Evolutionary conservation across 64 coral and sea anemone genomes (phyloP).

Genomic region (Stylophora pistillata): DNA sequence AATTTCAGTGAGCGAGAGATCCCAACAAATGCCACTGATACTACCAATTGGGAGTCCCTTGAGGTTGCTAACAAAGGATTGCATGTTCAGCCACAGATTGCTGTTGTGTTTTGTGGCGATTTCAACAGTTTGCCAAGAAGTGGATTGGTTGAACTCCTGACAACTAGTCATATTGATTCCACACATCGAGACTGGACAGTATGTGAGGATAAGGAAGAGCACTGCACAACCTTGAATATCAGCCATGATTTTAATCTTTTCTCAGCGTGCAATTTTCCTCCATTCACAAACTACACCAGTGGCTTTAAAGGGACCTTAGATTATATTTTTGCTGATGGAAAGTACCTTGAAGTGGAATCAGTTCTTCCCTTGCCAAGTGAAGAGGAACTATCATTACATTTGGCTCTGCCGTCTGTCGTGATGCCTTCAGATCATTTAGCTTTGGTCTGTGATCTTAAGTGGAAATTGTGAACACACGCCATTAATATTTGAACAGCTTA

Average conservation of each 20-base stretch:
- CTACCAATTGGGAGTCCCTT: background rate
- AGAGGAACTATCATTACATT: constrained; percentile 68
- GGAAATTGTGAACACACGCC: constrained; percentile 47
- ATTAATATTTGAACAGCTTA: background rate
- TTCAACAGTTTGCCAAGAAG: constrained; percentile 81
- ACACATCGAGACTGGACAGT: constrained; percentile 79
- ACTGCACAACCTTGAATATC: constrained; percentile 68
- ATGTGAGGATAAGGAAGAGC: constrained; percentile 74
- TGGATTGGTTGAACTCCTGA: constrained; percentile 71
- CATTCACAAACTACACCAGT: constrained; percentile 85
- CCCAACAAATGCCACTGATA: background rate
- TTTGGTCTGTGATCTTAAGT: constrained; percentile 93
- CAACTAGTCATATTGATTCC: constrained; percentile 37
- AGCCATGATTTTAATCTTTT: constrained; percentile 57
- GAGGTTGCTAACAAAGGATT: background rate
- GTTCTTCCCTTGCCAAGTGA: constrained; percentile 80
- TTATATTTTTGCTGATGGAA: constrained; percentile 87
- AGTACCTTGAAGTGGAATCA: constrained; percentile 75
- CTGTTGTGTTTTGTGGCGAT: constrained; percentile 91
- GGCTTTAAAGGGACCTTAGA: constrained; percentile 86
- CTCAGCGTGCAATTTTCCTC: constrained; percentile 70
- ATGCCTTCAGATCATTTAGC: constrained; percentile 97
- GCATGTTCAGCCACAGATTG: constrained; percentile 41
- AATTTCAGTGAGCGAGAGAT: background rate
- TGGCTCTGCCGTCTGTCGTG: constrained; percentile 86